phyloP scores from a whole-genome alignment of 2,888 invertebrate genomes.

The Hirtodrosophila trivittata region DNA sequence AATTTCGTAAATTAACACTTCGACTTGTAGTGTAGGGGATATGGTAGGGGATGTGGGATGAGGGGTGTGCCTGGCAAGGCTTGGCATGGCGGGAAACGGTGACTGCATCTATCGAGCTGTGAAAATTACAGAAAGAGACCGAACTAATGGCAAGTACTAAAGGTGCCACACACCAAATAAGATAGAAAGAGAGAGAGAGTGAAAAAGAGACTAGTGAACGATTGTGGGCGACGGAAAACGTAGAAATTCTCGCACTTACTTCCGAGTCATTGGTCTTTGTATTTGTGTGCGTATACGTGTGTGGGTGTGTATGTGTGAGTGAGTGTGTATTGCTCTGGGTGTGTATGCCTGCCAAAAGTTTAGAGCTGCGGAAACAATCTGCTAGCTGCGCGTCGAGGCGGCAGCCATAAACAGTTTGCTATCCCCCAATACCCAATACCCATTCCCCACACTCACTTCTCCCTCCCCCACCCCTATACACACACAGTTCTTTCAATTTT shows the following conservation, averaged over 20 bases:
- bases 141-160: not conserved
- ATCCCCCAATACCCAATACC: conserved; percentile 31
- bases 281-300: conserved; percentile 27
- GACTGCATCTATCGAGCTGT: conserved; percentile 43
- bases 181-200: not conserved
- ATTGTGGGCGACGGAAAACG: conserved; percentile 39
- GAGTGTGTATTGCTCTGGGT: conserved; percentile 10
- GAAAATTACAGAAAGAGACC: conserved; percentile 41
- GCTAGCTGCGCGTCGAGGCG: conserved; percentile 73
- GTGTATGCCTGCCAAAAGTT: conserved; percentile 64
- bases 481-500: conserved; percentile 53
- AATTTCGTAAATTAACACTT: conserved; percentile 80
- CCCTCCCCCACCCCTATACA: conserved; percentile 1
- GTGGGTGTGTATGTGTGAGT: conserved; percentile 8
- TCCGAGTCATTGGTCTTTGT: conserved; percentile 70
- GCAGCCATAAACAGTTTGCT: conserved; percentile 71
- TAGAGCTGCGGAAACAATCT: conserved; percentile 75
- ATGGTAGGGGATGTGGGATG: conserved; percentile 5
- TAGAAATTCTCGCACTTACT: conserved; percentile 69
- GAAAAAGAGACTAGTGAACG: conserved; percentile 17
- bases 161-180: conserved; percentile 1
- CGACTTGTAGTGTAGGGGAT: conserved; percentile 24
- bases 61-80: not conserved
- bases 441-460: not conserved
- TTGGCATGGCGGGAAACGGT: not conserved